phyloP scores from a whole-genome alignment of 1,140 invertebrate species.

The Drosophila cardini region DNA sequence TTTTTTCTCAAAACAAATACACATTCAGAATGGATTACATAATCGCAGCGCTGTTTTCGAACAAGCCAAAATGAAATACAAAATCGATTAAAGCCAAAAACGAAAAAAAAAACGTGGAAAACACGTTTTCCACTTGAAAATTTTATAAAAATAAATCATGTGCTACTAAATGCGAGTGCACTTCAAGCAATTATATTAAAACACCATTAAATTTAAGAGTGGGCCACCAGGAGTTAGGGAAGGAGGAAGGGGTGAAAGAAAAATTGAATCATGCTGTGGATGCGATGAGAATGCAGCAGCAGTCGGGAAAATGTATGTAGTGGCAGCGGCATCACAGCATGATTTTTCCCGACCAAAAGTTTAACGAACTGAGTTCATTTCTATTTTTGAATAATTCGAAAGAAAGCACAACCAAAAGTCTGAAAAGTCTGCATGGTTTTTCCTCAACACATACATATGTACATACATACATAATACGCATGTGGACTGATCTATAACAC shows the following conservation, averaged over 20 bases:
- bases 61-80: constrained; percentile 3
- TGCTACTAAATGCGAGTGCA: constrained; percentile 47
- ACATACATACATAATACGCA: constrained; percentile 4
- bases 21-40: constrained; percentile 65
- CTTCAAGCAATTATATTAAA: constrained; percentile 45
- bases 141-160: constrained; percentile 9
- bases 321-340: constrained; percentile 51
- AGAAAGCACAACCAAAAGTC: constrained; percentile 68
- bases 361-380: constrained; percentile 85
- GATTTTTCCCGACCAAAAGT: constrained; percentile 78
- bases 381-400: constrained; percentile 84
- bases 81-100: constrained; percentile 13
- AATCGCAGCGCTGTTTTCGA: constrained; percentile 60
- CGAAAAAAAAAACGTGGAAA: constrained; percentile 66
- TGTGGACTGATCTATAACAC: constrained; percentile 55
- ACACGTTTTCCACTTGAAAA: constrained; percentile 69
- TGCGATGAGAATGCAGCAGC: constrained; percentile 31
- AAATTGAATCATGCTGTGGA: constrained; percentile 41
- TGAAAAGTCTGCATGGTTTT: constrained; percentile 78
- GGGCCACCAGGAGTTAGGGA: constrained; percentile 8
- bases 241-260: constrained; percentile 9
- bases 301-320: constrained; percentile 45
- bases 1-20: constrained; percentile 10
- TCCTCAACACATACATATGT: constrained; percentile 4
- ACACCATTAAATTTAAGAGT: constrained; percentile 59